These are phyloP conservation scores for Pseudomyrmex dendroicus DNA, from an alignment of 1,140 invertebrate species.

Conservation along the genomic window DNA sequence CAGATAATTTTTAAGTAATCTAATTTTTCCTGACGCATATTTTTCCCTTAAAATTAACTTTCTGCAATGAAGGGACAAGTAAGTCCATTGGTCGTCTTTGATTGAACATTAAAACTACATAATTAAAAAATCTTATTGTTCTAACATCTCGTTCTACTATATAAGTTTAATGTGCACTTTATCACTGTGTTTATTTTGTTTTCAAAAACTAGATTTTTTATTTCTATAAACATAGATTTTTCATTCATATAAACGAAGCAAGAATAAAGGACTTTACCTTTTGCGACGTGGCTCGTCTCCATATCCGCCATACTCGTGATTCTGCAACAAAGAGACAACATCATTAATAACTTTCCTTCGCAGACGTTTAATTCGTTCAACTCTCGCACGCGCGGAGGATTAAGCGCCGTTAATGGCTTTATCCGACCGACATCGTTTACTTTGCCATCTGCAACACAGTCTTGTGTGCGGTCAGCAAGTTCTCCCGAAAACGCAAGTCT, in stretches of 20 bases:
- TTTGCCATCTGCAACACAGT: conserved; percentile 2
- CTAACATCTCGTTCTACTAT: neutral
- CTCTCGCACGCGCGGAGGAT: neutral
- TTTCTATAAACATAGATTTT: neutral
- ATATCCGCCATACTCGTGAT: conserved; percentile 84
- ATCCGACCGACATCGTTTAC: neutral
- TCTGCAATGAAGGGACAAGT: neutral
- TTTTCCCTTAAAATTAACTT: neutral
- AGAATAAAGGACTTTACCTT: conserved; percentile 76
- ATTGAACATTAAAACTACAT: neutral
- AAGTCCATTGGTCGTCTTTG: neutral
- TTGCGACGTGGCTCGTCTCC: conserved; percentile 85
- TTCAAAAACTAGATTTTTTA: neutral
- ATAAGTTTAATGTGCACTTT: neutral
- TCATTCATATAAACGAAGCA: neutral
- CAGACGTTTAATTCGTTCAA: conserved; percentile 11
- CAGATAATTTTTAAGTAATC: neutral
- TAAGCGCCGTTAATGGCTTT: conserved; percentile 12
- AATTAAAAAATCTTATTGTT: too few relatives aligned
- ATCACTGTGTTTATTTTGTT: neutral
- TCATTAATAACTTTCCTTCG: conserved; percentile 23
- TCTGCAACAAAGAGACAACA: conserved; percentile 80
- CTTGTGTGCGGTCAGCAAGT: conserved; percentile 21
- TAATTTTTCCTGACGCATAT: neutral
- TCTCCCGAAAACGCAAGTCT: conserved; percentile 24